Conservation (phyloP, 2,888 invertebrate genomes). For the Drosophila vallismaia region DNA sequence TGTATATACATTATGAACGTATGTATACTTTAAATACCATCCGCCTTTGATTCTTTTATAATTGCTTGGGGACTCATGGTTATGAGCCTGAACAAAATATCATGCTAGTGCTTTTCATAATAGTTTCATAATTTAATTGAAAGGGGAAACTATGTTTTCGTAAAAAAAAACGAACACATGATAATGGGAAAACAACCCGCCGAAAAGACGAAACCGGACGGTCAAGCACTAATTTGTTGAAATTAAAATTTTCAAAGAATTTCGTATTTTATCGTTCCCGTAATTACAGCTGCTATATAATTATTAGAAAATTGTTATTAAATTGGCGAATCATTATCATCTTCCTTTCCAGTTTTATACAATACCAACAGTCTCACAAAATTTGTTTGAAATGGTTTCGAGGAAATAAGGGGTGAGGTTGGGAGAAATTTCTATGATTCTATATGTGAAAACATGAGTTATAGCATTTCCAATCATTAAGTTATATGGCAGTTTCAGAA, state of each 20-base stretch:
- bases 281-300: constrained; percentile 63
- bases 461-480: too few relatives aligned
- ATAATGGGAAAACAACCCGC: constrained; percentile 3
- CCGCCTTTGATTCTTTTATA: background rate
- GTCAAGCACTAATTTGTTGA: constrained; percentile 46
- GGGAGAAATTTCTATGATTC: too few relatives aligned
- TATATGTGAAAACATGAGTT: too few relatives aligned
- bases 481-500: too few relatives aligned
- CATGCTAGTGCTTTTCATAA: background rate
- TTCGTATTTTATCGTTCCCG: constrained; percentile 48
- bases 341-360: constrained; percentile 48
- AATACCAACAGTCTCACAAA: constrained; percentile 1
- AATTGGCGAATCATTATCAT: constrained; percentile 75
- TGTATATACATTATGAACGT: too few relatives aligned
- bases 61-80: background rate
- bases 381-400: background rate
- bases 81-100: background rate
- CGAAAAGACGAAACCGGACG: background rate
- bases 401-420: background rate
- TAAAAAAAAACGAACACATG: background rate
- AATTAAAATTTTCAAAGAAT: constrained; percentile 60
- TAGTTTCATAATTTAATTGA: constrained; percentile 1
- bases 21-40: background rate
- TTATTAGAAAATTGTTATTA: constrained; percentile 69
- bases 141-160: background rate